Conservation (phyloP, 2,888 invertebrate species). For the Oegoconia quadripuncta region DNA sequence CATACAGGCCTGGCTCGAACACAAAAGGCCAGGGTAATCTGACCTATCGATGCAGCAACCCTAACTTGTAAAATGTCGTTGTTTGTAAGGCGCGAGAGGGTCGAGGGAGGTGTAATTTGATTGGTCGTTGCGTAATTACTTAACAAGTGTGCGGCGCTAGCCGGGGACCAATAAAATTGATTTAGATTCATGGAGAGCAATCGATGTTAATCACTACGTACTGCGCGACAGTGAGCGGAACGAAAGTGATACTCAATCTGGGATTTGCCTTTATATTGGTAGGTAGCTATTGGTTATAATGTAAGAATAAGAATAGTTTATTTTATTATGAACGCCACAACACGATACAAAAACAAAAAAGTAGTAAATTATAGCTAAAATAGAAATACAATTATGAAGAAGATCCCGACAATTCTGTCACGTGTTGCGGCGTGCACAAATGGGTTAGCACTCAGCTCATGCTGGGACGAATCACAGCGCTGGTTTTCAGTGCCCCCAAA, state of each 20-base stretch:
- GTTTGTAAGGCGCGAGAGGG: slow-evolving; percentile 14
- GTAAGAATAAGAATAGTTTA: no score
- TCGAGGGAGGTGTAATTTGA: slow-evolving; percentile 22
- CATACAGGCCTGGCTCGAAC: slow-evolving; percentile 49
- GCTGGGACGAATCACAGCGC: no score
- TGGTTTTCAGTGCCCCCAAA: no score
- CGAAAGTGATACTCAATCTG: slow-evolving; percentile 9
- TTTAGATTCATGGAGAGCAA: slow-evolving; percentile 59
- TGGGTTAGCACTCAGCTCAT: no score
- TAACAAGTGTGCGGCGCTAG: slow-evolving; percentile 55
- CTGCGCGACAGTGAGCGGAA: slow-evolving; percentile 1
- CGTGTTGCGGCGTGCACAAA: no score
- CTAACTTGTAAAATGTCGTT: slow-evolving; percentile 9
- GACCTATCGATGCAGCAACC: slow-evolving; percentile 22
- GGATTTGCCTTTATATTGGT: no score
- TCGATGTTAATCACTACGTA: slow-evolving; percentile 36
- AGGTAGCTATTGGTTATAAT: no score
- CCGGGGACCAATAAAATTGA: slow-evolving; percentile 62
- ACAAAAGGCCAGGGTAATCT: slow-evolving; percentile 31
- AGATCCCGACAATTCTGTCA: no score
- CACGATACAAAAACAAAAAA: no score
- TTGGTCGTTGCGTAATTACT: slow-evolving; percentile 48
- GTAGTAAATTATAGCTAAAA: no score
- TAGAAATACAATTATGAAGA: no score
- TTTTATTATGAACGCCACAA: no score